phyloP scores from a whole-genome alignment of 2,113 vertebrate species.

The Petromus typicus region DNA sequence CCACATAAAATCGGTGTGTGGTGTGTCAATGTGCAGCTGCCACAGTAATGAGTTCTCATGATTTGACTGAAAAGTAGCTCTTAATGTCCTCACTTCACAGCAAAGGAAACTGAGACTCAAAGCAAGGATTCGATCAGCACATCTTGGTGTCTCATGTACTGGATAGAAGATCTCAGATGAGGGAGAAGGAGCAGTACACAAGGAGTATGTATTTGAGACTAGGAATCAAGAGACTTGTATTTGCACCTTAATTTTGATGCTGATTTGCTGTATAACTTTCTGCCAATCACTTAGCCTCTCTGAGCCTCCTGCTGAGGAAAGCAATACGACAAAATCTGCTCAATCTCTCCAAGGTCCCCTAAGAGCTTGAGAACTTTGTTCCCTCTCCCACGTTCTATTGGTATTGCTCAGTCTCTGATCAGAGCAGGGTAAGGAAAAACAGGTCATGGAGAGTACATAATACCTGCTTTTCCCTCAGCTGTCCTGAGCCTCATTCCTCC shows the following conservation, averaged over 20 bases:
- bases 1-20: background rate
- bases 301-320: background rate
- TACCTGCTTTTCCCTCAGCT: background rate
- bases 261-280: background rate
- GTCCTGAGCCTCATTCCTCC: background rate
- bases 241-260: background rate
- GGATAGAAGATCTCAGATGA: background rate
- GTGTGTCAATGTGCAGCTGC: background rate
- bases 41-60: background rate
- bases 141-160: background rate
- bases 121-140: background rate
- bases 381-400: background rate
- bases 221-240: background rate
- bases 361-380: background rate
- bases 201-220: background rate
- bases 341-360: fast-evolving
- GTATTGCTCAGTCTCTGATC: background rate
- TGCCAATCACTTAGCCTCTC: background rate
- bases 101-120: background rate
- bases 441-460: background rate
- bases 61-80: background rate
- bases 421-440: background rate
- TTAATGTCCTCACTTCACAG: background rate
- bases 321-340: background rate
- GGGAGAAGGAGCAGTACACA: background rate